A percentile compares a stretch with the other conserved stretches of the same genome.
Evolutionary conservation across 2,113 vertebrate genomes (phyloP).

Genomic region (Pagrus major): DNA sequence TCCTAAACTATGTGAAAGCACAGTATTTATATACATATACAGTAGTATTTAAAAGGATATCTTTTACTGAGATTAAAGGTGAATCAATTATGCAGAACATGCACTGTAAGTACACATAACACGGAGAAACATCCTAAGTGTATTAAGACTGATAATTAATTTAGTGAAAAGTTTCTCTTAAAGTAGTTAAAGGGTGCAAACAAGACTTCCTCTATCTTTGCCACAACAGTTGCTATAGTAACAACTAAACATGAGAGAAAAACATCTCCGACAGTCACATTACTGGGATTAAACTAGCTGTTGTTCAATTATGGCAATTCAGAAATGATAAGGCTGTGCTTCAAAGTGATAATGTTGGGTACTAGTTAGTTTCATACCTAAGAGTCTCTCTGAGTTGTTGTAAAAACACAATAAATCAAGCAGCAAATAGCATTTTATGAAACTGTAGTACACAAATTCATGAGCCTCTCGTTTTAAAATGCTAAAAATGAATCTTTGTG

Average conservation of each 20-base stretch:
- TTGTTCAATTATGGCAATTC: slow-evolving; percentile 30
- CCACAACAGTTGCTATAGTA: slow-evolving; percentile 50
- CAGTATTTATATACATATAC: neutral
- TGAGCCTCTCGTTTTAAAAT: neutral
- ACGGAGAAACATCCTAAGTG: neutral
- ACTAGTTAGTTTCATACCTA: neutral
- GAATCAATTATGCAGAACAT: neutral
- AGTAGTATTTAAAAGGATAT: neutral
- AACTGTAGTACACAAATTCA: neutral
- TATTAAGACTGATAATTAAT: neutral
- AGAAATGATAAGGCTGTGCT: slow-evolving; percentile 14
- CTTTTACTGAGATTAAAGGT: neutral
- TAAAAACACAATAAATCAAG: slow-evolving; percentile 23
- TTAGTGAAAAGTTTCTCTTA: slow-evolving; percentile 10
- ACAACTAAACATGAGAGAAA: slow-evolving; percentile 23
- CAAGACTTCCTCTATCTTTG: slow-evolving; percentile 6
- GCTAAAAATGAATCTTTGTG: neutral
- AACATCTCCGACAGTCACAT: slow-evolving; percentile 27
- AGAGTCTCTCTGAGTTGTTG: neutral
- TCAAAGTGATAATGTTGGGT: slow-evolving; percentile 12
- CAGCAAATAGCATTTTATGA: slow-evolving; percentile 3
- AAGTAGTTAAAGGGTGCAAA: neutral
- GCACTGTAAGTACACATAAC: neutral
- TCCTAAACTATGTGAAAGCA: slow-evolving; percentile 3
- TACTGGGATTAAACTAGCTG: slow-evolving; percentile 14